Base-by-base conservation (phyloP, 2,888 invertebrate species). In the Cacoxenus indagator region DNA sequence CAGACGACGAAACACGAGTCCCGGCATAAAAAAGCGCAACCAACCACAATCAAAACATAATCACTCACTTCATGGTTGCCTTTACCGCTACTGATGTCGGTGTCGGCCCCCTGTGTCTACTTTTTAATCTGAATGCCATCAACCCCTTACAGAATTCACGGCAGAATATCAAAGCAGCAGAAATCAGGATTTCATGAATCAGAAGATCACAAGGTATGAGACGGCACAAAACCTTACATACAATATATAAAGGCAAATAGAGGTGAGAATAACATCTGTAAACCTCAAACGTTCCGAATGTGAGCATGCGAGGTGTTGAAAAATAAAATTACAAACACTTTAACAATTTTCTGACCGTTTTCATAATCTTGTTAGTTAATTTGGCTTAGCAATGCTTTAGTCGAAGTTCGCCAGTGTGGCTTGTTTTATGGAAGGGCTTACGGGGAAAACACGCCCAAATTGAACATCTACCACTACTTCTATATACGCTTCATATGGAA, bases 241-340 rank as follows among this genome's bases (percentile, higher is more conserved):
- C n/a, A 37, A 37, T 37, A 37, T n/a, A n/a, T n/a, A 37, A 14
- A 8, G 37, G 37, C 37, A 37, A 37, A n/a, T n/a, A n/a, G n/a
- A 37, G 37, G 37, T 37, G 14, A 37, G 14, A 8, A 11, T 11
- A 8, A 37, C 8, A 37, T 11, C 37, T 11, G 14, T 11, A 37
- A 22, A 22, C 37, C 31, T 26, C 61, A 19, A 9, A 51, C 78
- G 78, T 70, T 80, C 17, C 19, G 8, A 51, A n/a, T 51, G 22
- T 22, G 27, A 75, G 78, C 75, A 76, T 72, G 75, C 79, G 86
- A 86, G 87, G 86, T 86, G 86, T 87, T 86, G 86, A 86, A 86
- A 87, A 85, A 83, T 80, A 82, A 85, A 85, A 86, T 87, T 87
- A 86, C 85, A 82, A 83, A 86, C 86, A 84, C 84, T 83, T 84